Conservation (phyloP, 2,797 vertebrate genomes). For the Pempheris klunzingeri region DNA sequence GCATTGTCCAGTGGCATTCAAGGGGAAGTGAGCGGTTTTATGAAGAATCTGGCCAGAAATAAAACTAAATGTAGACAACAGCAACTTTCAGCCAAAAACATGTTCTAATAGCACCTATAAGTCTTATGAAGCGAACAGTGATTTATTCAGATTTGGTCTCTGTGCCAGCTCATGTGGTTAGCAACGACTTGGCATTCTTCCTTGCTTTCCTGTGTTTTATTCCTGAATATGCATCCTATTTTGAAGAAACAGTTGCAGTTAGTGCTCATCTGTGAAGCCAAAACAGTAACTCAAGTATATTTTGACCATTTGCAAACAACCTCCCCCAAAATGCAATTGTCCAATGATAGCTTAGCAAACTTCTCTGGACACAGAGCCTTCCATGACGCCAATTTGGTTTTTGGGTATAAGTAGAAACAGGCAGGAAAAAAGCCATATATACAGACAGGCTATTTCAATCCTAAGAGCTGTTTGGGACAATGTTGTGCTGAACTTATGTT, state of each 20-base stretch:
- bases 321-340: too few relatives aligned
- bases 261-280: neutral
- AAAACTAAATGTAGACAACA: constrained; percentile 23
- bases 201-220: constrained; percentile 23
- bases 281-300: neutral
- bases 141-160: constrained; percentile 34
- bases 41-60: constrained; percentile 31
- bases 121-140: constrained; percentile 33
- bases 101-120: constrained; percentile 44
- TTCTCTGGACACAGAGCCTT: too few relatives aligned
- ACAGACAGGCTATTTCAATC: too few relatives aligned
- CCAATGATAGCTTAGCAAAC: too few relatives aligned
- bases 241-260: neutral
- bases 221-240: constrained; percentile 6
- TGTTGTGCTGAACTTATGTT: too few relatives aligned
- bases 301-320: too few relatives aligned
- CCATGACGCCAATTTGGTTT: too few relatives aligned
- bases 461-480: too few relatives aligned
- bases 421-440: too few relatives aligned
- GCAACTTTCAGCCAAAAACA: constrained; percentile 40
- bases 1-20: constrained; percentile 22
- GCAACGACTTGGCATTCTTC: constrained; percentile 1
- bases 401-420: too few relatives aligned
- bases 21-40: constrained; percentile 22
- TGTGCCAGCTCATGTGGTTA: constrained; percentile 9